A percentile compares a stretch with the other conserved stretches of the same genome.
Conservation (phyloP, 2,888 invertebrate species). For the Ethmia dodecea region DNA sequence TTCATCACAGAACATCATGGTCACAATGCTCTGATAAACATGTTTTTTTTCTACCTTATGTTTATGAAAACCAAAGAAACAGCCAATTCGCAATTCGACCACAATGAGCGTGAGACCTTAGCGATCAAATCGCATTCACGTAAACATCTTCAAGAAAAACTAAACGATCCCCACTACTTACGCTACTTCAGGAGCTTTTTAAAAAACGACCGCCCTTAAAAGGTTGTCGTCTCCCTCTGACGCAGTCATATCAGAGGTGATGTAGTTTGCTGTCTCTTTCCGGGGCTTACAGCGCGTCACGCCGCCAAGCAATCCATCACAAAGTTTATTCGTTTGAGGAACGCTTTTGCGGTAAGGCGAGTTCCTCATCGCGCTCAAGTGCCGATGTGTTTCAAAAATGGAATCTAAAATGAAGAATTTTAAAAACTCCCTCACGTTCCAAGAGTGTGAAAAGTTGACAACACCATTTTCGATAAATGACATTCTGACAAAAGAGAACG, state of each 20-base stretch:
- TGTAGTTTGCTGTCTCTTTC: slow-evolving; percentile 41
- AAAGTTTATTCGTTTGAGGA: slow-evolving; percentile 73
- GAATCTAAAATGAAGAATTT: slow-evolving; percentile 61
- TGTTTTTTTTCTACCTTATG: no score
- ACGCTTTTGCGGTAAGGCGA: slow-evolving; percentile 70
- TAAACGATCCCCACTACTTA: slow-evolving; percentile 75
- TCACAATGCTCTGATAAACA: no score
- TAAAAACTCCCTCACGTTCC: slow-evolving; percentile 47
- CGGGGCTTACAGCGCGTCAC: slow-evolving; percentile 62
- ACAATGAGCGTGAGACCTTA: slow-evolving; percentile 46
- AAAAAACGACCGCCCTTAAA: slow-evolving; percentile 62
- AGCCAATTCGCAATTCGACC: slow-evolving; percentile 37
- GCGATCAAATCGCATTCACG: slow-evolving; percentile 73
- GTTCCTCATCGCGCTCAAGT: slow-evolving; percentile 40
- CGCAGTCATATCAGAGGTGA: slow-evolving; percentile 11
- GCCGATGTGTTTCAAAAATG: slow-evolving; percentile 38
- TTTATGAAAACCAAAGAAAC: no score
- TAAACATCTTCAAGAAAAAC: slow-evolving; percentile 77
- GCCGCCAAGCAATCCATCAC: slow-evolving; percentile 70
- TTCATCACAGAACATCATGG: no score
- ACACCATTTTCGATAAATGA: slow-evolving; percentile 87
- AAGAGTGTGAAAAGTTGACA: slow-evolving; percentile 66
- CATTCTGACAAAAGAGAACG: slow-evolving; percentile 79
- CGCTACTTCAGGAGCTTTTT: slow-evolving; percentile 68
- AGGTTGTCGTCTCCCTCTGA: slow-evolving; percentile 36